phyloP scores from a whole-genome alignment of 2,113 vertebrate species.

The Polypterus senegalus region DNA sequence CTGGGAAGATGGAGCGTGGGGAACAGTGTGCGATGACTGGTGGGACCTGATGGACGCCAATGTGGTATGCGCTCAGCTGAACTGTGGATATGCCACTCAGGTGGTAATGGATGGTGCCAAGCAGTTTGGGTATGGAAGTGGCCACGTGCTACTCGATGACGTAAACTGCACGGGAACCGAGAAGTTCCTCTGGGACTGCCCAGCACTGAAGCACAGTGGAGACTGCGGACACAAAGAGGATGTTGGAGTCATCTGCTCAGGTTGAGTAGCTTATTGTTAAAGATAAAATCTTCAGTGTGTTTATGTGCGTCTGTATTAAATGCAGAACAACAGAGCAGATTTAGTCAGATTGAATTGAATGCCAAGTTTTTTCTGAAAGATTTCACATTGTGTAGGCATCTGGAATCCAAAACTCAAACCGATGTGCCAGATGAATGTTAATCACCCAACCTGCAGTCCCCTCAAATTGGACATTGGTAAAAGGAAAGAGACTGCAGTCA shows the following conservation, averaged over 20 bases:
- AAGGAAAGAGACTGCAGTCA: no score
- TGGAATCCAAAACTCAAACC: no score
- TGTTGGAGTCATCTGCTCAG: constrained; percentile 50
- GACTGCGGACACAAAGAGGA: constrained; percentile 56
- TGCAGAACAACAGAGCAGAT: no score
- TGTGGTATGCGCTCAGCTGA: constrained; percentile 42
- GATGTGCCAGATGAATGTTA: no score
- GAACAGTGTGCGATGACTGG: constrained; percentile 48
- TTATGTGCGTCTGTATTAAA: no score
- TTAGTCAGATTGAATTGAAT: no score
- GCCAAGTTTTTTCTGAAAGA: no score
- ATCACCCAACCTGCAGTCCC: no score
- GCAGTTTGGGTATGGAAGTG: constrained; percentile 30
- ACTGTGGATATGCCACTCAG: constrained; percentile 39
- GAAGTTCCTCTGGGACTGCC: constrained; percentile 40
- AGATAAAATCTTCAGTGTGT: no score
- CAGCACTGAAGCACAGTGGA: background rate
- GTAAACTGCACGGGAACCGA: constrained; percentile 47
- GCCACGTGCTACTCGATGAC: constrained; percentile 37
- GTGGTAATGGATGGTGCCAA: constrained; percentile 31
- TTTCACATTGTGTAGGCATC: no score
- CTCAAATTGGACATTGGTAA: no score
- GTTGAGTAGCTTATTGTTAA: constrained; percentile 21
- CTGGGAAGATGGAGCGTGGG: constrained; percentile 29
- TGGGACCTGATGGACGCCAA: constrained; percentile 38